phyloP scores from a whole-genome alignment of 2,888 invertebrate genomes.

The Euplexia lucipara region DNA sequence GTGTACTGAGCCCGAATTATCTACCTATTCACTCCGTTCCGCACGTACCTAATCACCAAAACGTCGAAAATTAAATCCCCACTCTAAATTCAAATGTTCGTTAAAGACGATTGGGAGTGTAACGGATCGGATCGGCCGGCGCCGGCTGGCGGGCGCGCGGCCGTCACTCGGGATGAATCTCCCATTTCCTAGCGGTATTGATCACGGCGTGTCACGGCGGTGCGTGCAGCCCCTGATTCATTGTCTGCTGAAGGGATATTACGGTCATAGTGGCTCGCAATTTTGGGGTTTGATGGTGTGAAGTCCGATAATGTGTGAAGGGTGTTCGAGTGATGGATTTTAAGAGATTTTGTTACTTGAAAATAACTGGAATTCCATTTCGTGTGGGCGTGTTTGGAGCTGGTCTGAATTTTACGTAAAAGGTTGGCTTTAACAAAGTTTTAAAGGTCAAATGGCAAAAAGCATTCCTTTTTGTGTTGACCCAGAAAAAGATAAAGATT shows the following conservation, averaged over 20 bases:
- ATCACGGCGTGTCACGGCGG: conserved; percentile 52
- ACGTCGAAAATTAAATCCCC: conserved; percentile 49
- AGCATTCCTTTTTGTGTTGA: conserved; percentile 26
- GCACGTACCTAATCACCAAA: conserved; percentile 40
- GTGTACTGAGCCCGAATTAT: conserved; percentile 28
- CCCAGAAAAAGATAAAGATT: conserved; percentile 40
- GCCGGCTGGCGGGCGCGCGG: conserved; percentile 28
- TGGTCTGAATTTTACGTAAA: conserved; percentile 26
- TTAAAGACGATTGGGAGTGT: conserved; percentile 51
- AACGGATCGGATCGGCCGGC: conserved; percentile 45
- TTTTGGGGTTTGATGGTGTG: conserved; percentile 35
- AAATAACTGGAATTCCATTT: conserved; percentile 17
- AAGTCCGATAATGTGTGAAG: conserved; percentile 50
- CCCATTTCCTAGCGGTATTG: conserved; percentile 56
- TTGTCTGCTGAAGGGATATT: conserved; percentile 49
- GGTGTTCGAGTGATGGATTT: conserved; percentile 36
- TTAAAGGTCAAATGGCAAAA: conserved; percentile 25
- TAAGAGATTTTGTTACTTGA: conserved; percentile 28
- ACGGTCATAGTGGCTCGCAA: conserved; percentile 46
- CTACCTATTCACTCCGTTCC: conserved; percentile 19
- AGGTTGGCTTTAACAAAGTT: conserved; percentile 23
- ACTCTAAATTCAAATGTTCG: conserved; percentile 56
- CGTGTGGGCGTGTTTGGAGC: background rate
- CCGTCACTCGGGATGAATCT: conserved; percentile 49
- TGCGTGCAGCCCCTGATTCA: conserved; percentile 58